Conservation (phyloP, 2,888 invertebrate species). For the Crematogaster levior region DNA sequence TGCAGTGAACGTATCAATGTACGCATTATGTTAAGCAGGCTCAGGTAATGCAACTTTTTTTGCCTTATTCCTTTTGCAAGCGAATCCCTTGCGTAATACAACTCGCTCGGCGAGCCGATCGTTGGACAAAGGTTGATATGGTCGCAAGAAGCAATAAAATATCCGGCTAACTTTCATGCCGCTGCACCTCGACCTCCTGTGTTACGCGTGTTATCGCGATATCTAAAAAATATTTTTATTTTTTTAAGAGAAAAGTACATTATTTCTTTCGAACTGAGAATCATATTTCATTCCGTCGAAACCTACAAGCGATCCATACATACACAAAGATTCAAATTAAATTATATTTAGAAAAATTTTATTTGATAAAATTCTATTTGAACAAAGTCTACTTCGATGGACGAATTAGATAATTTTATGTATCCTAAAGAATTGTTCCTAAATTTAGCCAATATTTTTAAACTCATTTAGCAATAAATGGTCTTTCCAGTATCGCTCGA, state of each 20-base stretch:
- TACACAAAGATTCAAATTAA: not conserved
- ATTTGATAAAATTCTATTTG: not conserved
- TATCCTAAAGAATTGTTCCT: not conserved
- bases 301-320: too few species aligned
- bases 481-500: not conserved
- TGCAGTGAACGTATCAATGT: slow-evolving; percentile 3
- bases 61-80: slow-evolving; percentile 13
- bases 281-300: not conserved
- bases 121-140: slow-evolving; percentile 2
- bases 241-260: not conserved
- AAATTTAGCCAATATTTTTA: not conserved
- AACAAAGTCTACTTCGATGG: not conserved
- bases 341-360: too few species aligned
- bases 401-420: not conserved
- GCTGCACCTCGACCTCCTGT: slow-evolving; percentile 7
- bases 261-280: not conserved
- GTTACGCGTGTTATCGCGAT: slow-evolving; percentile 2
- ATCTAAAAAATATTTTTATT: not conserved
- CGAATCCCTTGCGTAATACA: slow-evolving; percentile 35
- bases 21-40: slow-evolving; percentile 14
- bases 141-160: slow-evolving; percentile 19
- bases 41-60: slow-evolving; percentile 1
- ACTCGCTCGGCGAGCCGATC: slow-evolving; percentile 16
- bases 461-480: not conserved
- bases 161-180: not conserved